Base-by-base conservation (phyloP, 2,888 invertebrate genomes). In the Apoderus coryli region DNA sequence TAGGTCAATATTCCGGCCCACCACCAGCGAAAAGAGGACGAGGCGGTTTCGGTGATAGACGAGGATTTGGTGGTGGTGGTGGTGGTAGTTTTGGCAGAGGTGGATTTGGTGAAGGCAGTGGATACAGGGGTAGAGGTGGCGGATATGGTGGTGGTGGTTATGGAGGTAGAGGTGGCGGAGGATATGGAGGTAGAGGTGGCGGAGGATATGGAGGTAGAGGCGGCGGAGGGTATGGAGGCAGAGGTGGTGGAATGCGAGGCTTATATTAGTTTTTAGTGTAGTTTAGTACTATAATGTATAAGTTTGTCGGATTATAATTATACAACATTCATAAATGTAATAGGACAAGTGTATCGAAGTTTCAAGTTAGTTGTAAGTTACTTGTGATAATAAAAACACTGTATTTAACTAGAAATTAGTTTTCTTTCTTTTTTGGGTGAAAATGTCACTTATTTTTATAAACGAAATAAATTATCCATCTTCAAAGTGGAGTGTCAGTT, bases 11-110 rank as follows among this genome's bases (percentile, higher is more conserved):
- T 10, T 50, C 49, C 14, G 53, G 49, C 11, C 54, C 60, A 3
- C 57, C 62, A 3, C 36, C 56, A 2, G 66, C 65, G 44, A 52
- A 60, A 39, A 51, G 53, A 40, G 50, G 60, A 13, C 46, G 50
- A 14, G 43, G 47, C 23, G 36, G 38, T 29, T 45, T 37, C 24
- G 43, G 50, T 7, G 42, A 39, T 27, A 34, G 49, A 29, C 34
- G 39, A 14, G 42, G 45, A 13, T 39, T 44, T 11, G 38, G 39
- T 25, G 38, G 31, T 32, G 32, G n/a, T n/a, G n/a, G n/a, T 25
- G 33, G 38, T 10, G 27, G 41, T 31, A 31, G 39, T 12, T 32
- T 44, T 3, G 43, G 45, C 28, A 39, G 39, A 12, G 39, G 43
- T 9, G 37, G 38, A 14, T 29, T 37, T 11, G 38, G 40, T 27